These are phyloP conservation scores for Anthopleura sola DNA, from an alignment of 64 coral and sea anemone species.

Conservation along the genomic window DNA sequence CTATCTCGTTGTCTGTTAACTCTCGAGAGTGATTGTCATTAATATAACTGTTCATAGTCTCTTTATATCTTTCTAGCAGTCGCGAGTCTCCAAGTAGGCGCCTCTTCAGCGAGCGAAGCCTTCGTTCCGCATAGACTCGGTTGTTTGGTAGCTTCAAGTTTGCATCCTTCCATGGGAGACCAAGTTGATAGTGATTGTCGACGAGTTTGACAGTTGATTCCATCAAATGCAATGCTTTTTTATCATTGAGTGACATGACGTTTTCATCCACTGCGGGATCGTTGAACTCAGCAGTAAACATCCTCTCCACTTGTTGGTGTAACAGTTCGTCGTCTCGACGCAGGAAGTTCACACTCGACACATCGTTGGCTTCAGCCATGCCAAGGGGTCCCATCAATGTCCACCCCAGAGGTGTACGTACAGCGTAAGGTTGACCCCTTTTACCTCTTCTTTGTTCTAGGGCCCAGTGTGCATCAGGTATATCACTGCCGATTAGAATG, in stretches of 20 bases:
- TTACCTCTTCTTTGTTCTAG: slow-evolving; percentile 36
- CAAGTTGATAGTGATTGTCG: not conserved
- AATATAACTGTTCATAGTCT: not conserved
- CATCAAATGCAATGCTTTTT: slow-evolving; percentile 16
- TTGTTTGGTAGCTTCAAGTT: not conserved
- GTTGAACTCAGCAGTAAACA: slow-evolving; percentile 2
- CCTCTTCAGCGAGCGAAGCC: not conserved
- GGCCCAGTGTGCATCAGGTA: slow-evolving; percentile 65
- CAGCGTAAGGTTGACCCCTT: slow-evolving; percentile 53
- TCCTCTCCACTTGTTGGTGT: not conserved
- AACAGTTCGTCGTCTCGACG: slow-evolving; percentile 21
- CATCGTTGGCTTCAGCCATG: not conserved
- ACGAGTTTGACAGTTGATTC: not conserved
- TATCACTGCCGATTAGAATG: slow-evolving; percentile 44
- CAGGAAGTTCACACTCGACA: slow-evolving; percentile 29
- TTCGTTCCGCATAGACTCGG: not conserved
- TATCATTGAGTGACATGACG: slow-evolving; percentile 11
- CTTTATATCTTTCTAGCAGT: not conserved
- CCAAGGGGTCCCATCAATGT: slow-evolving; percentile 40
- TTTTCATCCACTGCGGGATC: not conserved
- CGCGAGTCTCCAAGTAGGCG: not conserved
- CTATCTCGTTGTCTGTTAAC: not conserved
- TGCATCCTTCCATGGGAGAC: not conserved
- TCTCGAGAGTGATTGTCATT: not conserved
- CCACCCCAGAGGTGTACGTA: slow-evolving; percentile 49